Conservation (phyloP, 1,140 invertebrate species). For the Hylyphantes graminicola region DNA sequence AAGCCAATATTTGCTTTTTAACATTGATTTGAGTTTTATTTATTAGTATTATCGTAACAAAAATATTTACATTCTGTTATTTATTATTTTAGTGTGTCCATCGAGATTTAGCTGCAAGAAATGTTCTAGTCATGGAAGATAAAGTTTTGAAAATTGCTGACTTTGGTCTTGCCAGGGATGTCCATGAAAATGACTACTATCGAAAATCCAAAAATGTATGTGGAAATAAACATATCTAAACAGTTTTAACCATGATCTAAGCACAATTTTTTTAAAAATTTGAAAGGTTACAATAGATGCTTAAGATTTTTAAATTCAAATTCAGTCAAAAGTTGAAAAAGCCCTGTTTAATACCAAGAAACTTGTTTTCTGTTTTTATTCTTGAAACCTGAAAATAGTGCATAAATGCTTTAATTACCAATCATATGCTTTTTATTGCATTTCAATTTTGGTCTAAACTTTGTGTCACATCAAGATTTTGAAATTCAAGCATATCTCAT, state of each 20-base stretch:
- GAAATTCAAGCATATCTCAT: no score
- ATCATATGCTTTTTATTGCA: no score
- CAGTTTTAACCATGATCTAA: background rate
- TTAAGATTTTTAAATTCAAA: background rate
- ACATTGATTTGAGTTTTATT: no score
- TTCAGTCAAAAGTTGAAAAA: background rate
- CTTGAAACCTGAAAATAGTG: no score
- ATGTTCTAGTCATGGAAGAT: conserved; percentile 94
- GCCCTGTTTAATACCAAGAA: no score
- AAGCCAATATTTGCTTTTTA: no score
- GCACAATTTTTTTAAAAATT: background rate
- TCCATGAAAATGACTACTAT: conserved; percentile 96
- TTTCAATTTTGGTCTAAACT: no score
- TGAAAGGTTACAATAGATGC: background rate
- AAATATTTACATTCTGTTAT: background rate
- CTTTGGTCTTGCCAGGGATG: conserved; percentile 95
- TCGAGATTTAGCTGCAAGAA: conserved; percentile 95
- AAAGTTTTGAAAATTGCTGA: conserved; percentile 92
- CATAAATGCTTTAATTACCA: no score
- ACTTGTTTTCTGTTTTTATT: no score
- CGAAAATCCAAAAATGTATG: conserved; percentile 92
- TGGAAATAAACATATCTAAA: conserved; percentile 50
- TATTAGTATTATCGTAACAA: no score
- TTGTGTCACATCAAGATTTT: no score
- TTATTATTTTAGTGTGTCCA: conserved; percentile 83